Evolutionary conservation across 2,797 vertebrate species (phyloP).

Genomic region (Peromyscus melanophrys): DNA sequence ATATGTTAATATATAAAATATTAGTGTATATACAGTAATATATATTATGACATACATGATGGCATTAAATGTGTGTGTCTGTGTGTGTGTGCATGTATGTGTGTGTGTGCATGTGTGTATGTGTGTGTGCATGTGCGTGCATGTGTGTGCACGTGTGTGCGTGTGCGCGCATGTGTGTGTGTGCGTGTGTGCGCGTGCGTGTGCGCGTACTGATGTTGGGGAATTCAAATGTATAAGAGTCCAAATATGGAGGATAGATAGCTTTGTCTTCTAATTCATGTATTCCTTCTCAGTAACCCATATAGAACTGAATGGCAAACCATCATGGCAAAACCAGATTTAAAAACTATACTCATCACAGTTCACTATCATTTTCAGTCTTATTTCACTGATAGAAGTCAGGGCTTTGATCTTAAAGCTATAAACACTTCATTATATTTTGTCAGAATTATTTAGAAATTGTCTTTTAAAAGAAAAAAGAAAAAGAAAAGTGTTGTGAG

Average conservation of each 20-base stretch:
- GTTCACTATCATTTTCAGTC: background rate
- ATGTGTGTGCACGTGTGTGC: background rate
- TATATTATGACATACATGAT: background rate
- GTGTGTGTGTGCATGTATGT: background rate
- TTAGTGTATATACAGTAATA: background rate
- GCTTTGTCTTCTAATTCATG: slow-evolving; percentile 7
- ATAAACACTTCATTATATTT: slow-evolving; percentile 33
- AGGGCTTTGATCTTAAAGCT: background rate
- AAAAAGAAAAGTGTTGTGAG: background rate
- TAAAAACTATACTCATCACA: background rate
- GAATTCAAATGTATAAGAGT: slow-evolving; percentile 41
- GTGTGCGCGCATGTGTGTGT: too few relatives aligned
- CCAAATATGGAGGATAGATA: slow-evolving; percentile 59
- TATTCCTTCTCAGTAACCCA: background rate
- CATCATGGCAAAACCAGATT: slow-evolving; percentile 14
- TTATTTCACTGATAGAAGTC: slow-evolving; percentile 1
- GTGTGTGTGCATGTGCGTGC: background rate
- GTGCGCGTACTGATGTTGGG: background rate
- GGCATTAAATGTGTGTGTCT: background rate
- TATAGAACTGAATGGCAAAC: background rate
- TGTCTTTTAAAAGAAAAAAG: background rate
- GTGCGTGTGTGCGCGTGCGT: too few relatives aligned
- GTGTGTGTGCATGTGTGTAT: too few relatives aligned
- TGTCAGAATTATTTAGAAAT: slow-evolving; percentile 52
- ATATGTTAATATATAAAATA: background rate